Evolutionary conservation across 2,797 vertebrate species (phyloP).

Genomic region (Nasua narica): DNA sequence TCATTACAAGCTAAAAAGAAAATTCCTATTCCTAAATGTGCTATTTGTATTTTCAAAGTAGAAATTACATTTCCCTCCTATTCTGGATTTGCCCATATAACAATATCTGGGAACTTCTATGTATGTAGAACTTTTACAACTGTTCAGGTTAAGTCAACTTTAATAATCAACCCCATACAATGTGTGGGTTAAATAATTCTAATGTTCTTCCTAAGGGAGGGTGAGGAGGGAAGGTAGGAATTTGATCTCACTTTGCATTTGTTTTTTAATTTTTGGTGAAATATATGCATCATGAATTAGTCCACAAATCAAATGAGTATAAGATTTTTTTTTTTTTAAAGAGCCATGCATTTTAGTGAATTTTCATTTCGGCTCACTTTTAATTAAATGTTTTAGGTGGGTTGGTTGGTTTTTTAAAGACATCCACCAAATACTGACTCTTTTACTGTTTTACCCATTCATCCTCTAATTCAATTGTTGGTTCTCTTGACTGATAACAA

Average conservation of each 20-base stretch:
- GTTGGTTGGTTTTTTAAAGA: neutral
- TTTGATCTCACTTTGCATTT: neutral
- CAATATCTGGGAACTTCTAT: neutral
- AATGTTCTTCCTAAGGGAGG: neutral
- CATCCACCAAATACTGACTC: neutral
- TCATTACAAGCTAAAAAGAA: neutral
- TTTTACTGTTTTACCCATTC: neutral
- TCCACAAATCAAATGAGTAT: neutral
- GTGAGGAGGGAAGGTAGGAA: neutral
- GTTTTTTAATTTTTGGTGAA: neutral
- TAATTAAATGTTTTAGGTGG: neutral
- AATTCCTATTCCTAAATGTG: neutral
- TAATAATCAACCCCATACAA: neutral
- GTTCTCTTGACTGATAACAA: neutral
- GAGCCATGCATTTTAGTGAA: neutral
- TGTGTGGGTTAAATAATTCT: neutral
- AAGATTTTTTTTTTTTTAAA: neutral
- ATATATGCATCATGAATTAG: neutral
- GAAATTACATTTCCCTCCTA: neutral
- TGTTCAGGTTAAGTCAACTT: neutral
- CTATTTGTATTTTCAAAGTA: neutral
- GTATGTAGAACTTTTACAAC: neutral
- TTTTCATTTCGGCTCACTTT: constrained; percentile 14
- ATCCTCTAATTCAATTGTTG: neutral
- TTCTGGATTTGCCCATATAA: neutral